phyloP scores from a whole-genome alignment of 2,797 vertebrate species.

The Okamejei kenojei region DNA sequence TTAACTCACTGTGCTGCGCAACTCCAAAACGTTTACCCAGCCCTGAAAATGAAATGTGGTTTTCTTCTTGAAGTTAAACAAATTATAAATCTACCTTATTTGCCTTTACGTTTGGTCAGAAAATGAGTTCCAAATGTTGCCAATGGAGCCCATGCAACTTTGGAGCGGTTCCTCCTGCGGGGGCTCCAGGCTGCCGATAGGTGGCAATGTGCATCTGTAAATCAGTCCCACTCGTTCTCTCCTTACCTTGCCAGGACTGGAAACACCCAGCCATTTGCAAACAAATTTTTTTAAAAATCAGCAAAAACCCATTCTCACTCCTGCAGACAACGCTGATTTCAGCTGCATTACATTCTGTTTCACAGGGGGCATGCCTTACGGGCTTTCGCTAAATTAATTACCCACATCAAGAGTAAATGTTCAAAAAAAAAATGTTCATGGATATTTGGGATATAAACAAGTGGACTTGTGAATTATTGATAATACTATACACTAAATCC shows the following conservation, averaged over 20 bases:
- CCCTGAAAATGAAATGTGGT: background rate
- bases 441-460: background rate
- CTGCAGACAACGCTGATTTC: background rate
- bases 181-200: background rate
- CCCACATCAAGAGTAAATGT: too few relatives aligned
- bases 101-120: background rate
- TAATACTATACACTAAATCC: background rate
- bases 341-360: background rate
- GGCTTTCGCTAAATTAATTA: background rate
- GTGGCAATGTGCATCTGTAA: conserved; percentile 18
- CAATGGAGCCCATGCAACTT: background rate
- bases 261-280: background rate
- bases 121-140: background rate
- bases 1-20: background rate
- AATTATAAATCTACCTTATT: background rate
- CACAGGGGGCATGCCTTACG: background rate
- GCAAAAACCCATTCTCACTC: background rate
- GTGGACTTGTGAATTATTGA: background rate
- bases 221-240: background rate
- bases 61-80: background rate
- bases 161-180: background rate
- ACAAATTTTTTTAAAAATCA: background rate
- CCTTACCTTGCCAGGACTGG: background rate
- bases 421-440: background rate
- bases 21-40: background rate